Conservation (phyloP, 2,113 vertebrate genomes). For the Oreochromis tanganicae region DNA sequence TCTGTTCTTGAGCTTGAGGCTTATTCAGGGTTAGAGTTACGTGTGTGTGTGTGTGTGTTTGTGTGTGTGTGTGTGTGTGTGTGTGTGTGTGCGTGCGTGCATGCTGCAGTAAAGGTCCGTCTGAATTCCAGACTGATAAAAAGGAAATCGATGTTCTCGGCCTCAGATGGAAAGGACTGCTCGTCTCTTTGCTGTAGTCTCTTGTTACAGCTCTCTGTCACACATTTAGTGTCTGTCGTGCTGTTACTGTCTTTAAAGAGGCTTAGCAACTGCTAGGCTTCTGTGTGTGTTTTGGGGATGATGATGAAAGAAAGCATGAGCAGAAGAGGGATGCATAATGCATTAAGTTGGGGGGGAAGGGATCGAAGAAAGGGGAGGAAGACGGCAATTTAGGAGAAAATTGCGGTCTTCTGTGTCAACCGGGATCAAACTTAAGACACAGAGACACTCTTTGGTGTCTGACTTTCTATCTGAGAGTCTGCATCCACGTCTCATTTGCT, state of each 20-base stretch:
- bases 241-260: neutral
- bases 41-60: neutral
- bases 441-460: constrained; percentile 12
- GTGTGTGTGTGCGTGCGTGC: fast-evolving
- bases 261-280: neutral
- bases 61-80: fast-evolving
- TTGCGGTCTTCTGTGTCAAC: neutral
- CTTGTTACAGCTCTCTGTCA: neutral
- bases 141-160: neutral
- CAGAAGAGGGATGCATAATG: constrained; percentile 37
- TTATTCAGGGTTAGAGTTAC: neutral
- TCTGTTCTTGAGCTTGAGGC: neutral
- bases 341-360: neutral
- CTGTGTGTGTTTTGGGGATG: neutral
- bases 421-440: constrained; percentile 16
- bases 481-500: neutral
- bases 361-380: neutral
- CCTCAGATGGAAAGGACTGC: neutral
- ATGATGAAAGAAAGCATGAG: neutral
- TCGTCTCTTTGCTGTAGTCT: neutral
- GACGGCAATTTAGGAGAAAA: constrained; percentile 30
- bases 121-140: neutral
- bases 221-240: neutral
- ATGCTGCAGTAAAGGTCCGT: neutral
- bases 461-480: neutral